Evolutionary conservation across 2,888 invertebrate species (phyloP).

Genomic region (Idaea dimidiata): DNA sequence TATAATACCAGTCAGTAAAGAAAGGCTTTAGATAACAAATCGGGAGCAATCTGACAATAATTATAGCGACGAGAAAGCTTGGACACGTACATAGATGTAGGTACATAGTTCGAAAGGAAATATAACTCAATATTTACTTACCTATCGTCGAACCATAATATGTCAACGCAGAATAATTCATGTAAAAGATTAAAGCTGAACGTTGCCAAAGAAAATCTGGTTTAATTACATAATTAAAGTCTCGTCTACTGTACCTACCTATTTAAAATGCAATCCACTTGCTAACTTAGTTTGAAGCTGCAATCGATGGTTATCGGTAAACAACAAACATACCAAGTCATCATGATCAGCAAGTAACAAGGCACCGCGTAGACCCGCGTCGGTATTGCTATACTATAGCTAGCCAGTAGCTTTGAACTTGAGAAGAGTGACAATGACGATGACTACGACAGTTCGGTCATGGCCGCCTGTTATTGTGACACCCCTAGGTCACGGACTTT

Average conservation of each 20-base stretch:
- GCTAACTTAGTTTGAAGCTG: too few species aligned
- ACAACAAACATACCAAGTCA: too few species aligned
- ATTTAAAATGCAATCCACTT: too few species aligned
- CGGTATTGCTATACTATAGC: too few species aligned
- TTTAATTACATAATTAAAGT: neutral
- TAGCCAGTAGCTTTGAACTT: constrained; percentile 29
- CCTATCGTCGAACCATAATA: constrained; percentile 23
- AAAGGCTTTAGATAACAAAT: constrained; percentile 56
- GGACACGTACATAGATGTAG: constrained; percentile 69
- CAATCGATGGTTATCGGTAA: too few species aligned
- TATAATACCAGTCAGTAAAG: neutral
- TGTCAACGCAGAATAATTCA: constrained; percentile 13
- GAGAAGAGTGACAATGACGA: constrained; percentile 20
- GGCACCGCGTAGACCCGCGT: too few species aligned
- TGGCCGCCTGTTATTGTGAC: constrained; percentile 42
- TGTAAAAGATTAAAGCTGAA: neutral
- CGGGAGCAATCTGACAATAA: constrained; percentile 57
- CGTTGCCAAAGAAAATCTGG: neutral
- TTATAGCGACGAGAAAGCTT: constrained; percentile 66
- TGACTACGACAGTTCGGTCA: constrained; percentile 44
- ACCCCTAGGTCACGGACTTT: constrained; percentile 56
- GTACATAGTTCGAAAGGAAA: constrained; percentile 26
- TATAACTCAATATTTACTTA: constrained; percentile 2
- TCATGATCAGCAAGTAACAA: too few species aligned
- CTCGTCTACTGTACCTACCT: too few species aligned